A percentile compares a stretch with the other conserved stretches of the same genome.
Evolutionary conservation across 2,888 invertebrate species (phyloP).

Genomic region (Pheosia gnoma): DNA sequence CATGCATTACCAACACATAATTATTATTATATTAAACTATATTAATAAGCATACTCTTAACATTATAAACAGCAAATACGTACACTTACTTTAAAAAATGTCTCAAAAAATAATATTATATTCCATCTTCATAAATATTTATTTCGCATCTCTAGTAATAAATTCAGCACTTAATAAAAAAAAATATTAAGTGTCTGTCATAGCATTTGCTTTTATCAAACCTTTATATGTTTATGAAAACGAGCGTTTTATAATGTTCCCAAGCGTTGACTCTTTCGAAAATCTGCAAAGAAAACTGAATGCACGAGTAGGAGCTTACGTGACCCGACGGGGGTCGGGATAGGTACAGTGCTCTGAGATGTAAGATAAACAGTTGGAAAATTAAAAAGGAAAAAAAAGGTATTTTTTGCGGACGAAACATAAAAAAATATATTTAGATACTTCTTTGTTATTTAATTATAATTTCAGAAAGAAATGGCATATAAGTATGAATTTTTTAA

Average conservation of each 20-base stretch:
- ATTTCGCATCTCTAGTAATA: too few relatives aligned
- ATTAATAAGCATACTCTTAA: too few relatives aligned
- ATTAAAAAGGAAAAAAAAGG: not conserved
- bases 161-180: constrained; percentile 6
- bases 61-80: too few relatives aligned
- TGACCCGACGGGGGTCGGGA: not conserved
- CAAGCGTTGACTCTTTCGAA: not conserved
- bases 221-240: not conserved
- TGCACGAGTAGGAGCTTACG: not conserved
- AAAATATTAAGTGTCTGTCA: constrained; percentile 10
- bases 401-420: too few relatives aligned
- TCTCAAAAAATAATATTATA: too few relatives aligned
- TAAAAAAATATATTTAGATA: too few relatives aligned
- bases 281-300: not conserved
- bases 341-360: not conserved
- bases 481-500: too few relatives aligned
- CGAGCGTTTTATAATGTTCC: not conserved
- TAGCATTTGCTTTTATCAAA: not conserved
- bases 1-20: too few relatives aligned
- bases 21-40: too few relatives aligned
- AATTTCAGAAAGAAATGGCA: not conserved
- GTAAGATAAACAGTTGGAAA: not conserved
- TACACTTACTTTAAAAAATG: too few relatives aligned
- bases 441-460: too few relatives aligned
- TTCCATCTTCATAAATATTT: too few relatives aligned